Base-by-base conservation (phyloP, 1,140 invertebrate species). In the Meloidogyne exigua region DNA sequence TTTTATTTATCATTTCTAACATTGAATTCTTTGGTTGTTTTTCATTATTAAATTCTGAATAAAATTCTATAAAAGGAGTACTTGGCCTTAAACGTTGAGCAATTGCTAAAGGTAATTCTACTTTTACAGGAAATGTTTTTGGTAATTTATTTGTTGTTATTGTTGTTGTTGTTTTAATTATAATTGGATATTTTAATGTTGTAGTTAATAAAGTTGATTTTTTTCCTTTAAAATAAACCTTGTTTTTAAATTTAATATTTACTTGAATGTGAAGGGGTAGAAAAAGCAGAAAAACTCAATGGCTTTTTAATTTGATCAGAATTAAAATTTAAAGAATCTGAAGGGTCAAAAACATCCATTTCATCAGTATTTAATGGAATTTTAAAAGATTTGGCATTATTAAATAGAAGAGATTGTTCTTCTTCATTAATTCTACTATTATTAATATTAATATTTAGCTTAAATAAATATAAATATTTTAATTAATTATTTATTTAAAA, bases 81-180 rank as follows among this genome's bases (percentile, higher is more conserved):
- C 0, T 39, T 15, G 49, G 18, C 9, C 18, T 57, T 57, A 57
- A 57, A n/a, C 49, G 18, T 57, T 57, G 15, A n/a, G 49, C 4
- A 57, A 57, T 57, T 57, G 49, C 18, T n/a, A n/a, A 18, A 42
- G 66, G 66, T 42, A 68, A 68, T 42, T 68, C 66, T n/a, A 68
- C 66, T 42, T 42, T 32, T 21, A 68, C 66, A n/a, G 66, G 66
- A 42, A 68, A 68, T 36, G 66, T 68, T 32, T n/a, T 32, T 42
- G 66, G 66, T 18, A 68, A 42, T 42, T 23, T 57, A 57, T n/a
- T 57, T 57, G 9, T 57, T 49, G 1, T 4, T 49, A 49, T 4
- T 49, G 15, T 49, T 4, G 44, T 49, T 49, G 44, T 49, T 49
- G 44, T 13, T 49, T 9, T 44, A 12, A 12, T 32, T 44, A 13